phyloP scores from a whole-genome alignment of 2,797 vertebrate species.

The Sebastolobus alascanus region DNA sequence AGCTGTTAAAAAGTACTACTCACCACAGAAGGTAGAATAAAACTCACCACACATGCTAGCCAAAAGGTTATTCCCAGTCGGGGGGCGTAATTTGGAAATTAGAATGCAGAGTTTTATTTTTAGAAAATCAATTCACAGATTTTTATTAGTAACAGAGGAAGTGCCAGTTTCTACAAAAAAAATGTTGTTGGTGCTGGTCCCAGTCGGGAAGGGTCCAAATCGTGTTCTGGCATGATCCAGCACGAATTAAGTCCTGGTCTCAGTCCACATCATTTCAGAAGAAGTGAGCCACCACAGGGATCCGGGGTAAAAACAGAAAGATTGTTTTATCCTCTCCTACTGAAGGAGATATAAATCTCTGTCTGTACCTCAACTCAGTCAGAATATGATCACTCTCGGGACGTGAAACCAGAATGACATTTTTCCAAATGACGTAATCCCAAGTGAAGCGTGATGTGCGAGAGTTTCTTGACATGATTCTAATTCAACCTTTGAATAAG shows the following conservation, averaged over 20 bases:
- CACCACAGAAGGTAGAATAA: background rate
- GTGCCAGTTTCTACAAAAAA: conserved; percentile 26
- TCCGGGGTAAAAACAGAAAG: background rate
- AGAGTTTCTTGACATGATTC: background rate
- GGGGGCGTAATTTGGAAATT: conserved; percentile 17
- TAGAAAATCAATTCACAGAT: conserved; percentile 15
- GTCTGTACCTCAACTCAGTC: background rate
- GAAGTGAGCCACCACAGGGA: conserved; percentile 10
- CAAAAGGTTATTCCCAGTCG: background rate
- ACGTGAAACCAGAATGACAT: background rate
- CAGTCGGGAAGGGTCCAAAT: conserved; percentile 11
- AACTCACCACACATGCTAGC: background rate
- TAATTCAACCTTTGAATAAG: conserved; percentile 1
- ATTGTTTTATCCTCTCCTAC: background rate
- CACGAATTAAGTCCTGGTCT: conserved; percentile 15
- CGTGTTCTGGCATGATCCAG: conserved; percentile 10
- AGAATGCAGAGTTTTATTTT: conserved; percentile 19
- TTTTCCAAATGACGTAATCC: background rate
- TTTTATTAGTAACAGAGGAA: conserved; percentile 20
- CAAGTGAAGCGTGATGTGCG: background rate
- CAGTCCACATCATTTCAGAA: background rate
- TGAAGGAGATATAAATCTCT: background rate
- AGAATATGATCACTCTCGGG: background rate
- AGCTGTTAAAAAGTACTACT: background rate
- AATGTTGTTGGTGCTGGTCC: conserved; percentile 16